phyloP scores from a whole-genome alignment of 2,888 invertebrate species.

The Sphaeridia pumilis region DNA sequence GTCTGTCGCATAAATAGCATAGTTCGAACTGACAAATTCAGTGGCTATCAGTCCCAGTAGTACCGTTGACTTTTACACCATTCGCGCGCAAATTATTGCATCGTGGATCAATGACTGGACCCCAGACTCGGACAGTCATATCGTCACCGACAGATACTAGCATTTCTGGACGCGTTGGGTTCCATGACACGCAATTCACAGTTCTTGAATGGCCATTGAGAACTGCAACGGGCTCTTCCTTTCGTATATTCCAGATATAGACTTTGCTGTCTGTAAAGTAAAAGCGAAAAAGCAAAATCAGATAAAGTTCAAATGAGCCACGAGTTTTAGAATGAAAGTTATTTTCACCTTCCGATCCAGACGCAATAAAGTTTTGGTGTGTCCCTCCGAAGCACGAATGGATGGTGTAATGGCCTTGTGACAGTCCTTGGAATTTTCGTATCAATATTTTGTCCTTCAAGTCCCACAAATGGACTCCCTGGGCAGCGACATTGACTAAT shows the following conservation, averaged over 20 bases:
- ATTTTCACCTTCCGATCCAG: conserved; percentile 94
- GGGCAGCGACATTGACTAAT: conserved; percentile 84
- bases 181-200: conserved; percentile 97
- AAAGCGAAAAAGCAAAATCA: conserved; percentile 6
- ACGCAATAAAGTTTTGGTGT: conserved; percentile 93
- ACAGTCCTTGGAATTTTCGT: conserved; percentile 88
- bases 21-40: no score
- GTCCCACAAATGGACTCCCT: conserved; percentile 98
- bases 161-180: conserved; percentile 85
- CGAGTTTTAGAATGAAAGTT: no score
- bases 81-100: no score
- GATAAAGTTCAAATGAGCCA: no score
- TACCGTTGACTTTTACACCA: neutral
- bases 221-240: conserved; percentile 80
- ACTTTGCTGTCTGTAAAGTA: conserved; percentile 61
- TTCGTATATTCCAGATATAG: conserved; percentile 88
- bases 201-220: conserved; percentile 87
- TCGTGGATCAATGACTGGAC: conserved; percentile 52
- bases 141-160: conserved; percentile 94
- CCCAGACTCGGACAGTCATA: conserved; percentile 90
- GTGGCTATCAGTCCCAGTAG: no score
- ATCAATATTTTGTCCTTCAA: conserved; percentile 75
- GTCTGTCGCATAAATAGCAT: no score
- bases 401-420: conserved; percentile 94
- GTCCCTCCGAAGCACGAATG: conserved; percentile 96